phyloP scores from a whole-genome alignment of 2,888 invertebrate genomes.

The Nephrotoma guestfalica region DNA sequence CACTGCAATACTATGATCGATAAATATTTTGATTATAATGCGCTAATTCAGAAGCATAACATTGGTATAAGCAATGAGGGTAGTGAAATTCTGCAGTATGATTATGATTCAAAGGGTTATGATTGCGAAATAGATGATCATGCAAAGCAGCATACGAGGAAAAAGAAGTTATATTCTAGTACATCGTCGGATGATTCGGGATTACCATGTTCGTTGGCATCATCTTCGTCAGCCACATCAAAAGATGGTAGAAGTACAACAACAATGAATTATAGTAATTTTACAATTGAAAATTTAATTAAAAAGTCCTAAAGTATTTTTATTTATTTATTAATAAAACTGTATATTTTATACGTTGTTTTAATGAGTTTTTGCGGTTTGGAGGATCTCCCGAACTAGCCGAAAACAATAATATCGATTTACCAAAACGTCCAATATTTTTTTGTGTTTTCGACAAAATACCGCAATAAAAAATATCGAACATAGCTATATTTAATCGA shows the following conservation, averaged over 20 bases:
- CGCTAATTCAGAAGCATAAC: background rate
- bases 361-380: background rate
- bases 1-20: background rate
- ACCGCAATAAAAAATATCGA: too few species aligned
- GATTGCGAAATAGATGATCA: background rate
- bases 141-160: background rate
- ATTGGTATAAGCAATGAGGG: background rate
- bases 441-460: too few species aligned
- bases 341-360: background rate
- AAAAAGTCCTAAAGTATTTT: background rate
- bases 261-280: conserved; percentile 6
- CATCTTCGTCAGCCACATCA: background rate
- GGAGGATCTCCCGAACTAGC: too few species aligned
- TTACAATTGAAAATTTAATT: conserved; percentile 11
- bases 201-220: background rate
- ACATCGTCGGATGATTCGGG: background rate
- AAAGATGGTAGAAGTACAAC: background rate
- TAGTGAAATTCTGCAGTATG: background rate
- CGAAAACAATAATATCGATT: too few species aligned
- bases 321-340: background rate
- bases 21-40: background rate
- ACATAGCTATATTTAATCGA: too few species aligned
- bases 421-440: too few species aligned
- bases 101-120: background rate
- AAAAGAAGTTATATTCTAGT: background rate